Conservation (phyloP, 2,113 vertebrate species). For the Dolichallabes microphthalmus region DNA sequence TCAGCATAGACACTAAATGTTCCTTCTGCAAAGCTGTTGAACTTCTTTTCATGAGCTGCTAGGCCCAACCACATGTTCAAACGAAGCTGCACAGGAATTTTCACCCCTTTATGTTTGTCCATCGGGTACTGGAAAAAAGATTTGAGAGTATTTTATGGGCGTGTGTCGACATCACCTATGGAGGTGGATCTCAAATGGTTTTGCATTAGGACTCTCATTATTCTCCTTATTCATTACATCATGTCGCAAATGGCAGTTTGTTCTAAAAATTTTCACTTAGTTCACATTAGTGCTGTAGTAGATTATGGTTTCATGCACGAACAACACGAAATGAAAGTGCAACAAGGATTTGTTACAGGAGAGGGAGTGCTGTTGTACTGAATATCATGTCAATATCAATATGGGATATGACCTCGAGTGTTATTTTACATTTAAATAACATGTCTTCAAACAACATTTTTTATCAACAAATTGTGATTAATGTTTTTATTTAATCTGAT, state of each 20-base stretch:
- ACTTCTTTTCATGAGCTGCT: constrained; percentile 88
- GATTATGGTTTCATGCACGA: background rate
- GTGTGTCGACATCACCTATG: too few relatives aligned
- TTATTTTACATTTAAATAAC: too few relatives aligned
- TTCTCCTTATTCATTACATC: background rate
- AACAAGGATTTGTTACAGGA: background rate
- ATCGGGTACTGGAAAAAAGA: constrained; percentile 86
- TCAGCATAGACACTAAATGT: constrained; percentile 92
- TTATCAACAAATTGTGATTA: too few relatives aligned
- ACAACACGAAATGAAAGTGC: constrained; percentile 10
- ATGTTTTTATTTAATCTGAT: too few relatives aligned
- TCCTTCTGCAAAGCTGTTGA: constrained; percentile 92
- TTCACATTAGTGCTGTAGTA: background rate
- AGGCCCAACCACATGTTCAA: constrained; percentile 95
- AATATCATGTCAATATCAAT: too few relatives aligned
- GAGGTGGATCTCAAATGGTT: background rate
- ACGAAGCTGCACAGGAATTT: constrained; percentile 85
- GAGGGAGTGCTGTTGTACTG: too few relatives aligned
- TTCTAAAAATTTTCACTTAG: background rate
- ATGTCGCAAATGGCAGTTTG: background rate
- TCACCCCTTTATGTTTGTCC: constrained; percentile 82
- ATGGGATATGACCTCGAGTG: too few relatives aligned
- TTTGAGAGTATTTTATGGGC: constrained; percentile 79
- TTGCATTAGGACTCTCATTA: background rate
- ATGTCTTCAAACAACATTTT: too few relatives aligned